These are phyloP conservation scores for Pseudomyrmex pallidus DNA, from an alignment of 1,140 invertebrate genomes.

Conservation along the genomic window DNA sequence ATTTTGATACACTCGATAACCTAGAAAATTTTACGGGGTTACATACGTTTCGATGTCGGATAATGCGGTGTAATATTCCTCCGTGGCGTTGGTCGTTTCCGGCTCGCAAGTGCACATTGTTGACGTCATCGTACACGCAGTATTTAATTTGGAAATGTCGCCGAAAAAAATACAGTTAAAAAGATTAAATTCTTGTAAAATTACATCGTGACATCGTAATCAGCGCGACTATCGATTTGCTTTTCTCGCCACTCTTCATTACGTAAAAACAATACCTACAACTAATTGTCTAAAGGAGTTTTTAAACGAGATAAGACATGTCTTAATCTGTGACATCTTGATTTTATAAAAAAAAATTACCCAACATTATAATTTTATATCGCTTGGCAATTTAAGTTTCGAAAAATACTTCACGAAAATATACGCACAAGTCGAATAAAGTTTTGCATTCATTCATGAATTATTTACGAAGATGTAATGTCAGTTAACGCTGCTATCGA, in stretches of 20 bases:
- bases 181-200: not conserved
- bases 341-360: not conserved
- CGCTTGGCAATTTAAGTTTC: not conserved
- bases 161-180: constrained; percentile 4
- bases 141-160: constrained; percentile 49
- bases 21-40: constrained; percentile 32
- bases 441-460: not conserved
- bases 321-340: not conserved
- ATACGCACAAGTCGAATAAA: constrained; percentile 21
- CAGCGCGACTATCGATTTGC: constrained; percentile 1
- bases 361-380: not conserved
- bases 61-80: constrained; percentile 5
- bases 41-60: constrained; percentile 44
- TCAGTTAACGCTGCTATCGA: constrained; percentile 1
- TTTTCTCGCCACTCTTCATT: constrained; percentile 14
- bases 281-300: not conserved
- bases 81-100: not conserved
- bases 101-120: constrained; percentile 42
- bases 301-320: not conserved
- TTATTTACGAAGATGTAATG: constrained; percentile 11
- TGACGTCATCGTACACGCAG: not conserved
- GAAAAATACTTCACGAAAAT: constrained; percentile 4
- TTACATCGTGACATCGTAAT: constrained; percentile 29
- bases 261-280: constrained; percentile 1
- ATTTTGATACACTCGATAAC: no score